These are phyloP conservation scores for Batillaria attramentaria DNA, from an alignment of 1,140 invertebrate species.

Conservation along the genomic window DNA sequence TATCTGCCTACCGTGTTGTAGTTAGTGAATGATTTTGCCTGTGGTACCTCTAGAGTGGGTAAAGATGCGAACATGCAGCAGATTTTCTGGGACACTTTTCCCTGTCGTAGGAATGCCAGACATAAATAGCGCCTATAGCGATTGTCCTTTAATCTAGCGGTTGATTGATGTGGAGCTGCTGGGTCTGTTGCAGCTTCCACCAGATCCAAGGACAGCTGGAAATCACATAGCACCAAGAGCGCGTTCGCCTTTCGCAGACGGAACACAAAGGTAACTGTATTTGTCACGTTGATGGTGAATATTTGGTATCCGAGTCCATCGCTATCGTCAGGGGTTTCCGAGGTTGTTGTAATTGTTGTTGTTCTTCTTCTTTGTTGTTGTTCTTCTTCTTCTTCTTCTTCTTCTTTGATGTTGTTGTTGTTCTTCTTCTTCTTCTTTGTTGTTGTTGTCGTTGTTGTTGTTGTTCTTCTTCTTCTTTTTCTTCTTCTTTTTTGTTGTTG, in stretches of 20 bases:
- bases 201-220: not conserved
- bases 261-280: not conserved
- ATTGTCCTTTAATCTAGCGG: too few species aligned
- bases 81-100: too few species aligned
- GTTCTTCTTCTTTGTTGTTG: not conserved
- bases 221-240: too few species aligned
- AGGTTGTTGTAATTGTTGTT: not conserved
- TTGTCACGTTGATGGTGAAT: not conserved
- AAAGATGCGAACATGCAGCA: too few species aligned
- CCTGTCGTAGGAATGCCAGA: too few species aligned
- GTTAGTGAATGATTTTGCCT: too few species aligned
- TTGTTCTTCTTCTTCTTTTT: not conserved
- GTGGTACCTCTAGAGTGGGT: too few species aligned
- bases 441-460: not conserved
- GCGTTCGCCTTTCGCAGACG: too few species aligned
- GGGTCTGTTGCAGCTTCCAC: too few species aligned
- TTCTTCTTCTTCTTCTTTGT: not conserved
- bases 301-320: not conserved
- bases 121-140: too few species aligned
- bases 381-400: not conserved
- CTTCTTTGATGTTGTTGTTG: not conserved
- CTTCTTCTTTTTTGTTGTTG: not conserved
- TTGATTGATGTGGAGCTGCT: too few species aligned
- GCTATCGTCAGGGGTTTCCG: not conserved
- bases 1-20: too few species aligned